A percentile compares a stretch with the other conserved stretches of the same genome.
These are phyloP conservation scores for Pygoscelis adeliae DNA, from an alignment of 2,113 vertebrate species.

Conservation along the genomic window DNA sequence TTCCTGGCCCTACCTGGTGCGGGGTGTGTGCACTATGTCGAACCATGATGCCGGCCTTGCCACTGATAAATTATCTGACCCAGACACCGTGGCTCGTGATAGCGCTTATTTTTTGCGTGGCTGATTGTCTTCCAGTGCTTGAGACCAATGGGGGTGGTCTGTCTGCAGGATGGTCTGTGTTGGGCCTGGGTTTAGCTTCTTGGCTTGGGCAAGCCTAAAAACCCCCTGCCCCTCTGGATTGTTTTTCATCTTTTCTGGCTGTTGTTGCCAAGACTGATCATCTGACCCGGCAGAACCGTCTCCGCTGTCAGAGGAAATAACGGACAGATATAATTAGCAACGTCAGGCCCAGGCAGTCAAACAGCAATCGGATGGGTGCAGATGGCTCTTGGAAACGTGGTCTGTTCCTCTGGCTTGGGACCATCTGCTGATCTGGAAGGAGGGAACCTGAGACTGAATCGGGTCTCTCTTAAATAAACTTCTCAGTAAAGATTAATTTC, in stretches of 20 bases:
- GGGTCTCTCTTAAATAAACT: not conserved
- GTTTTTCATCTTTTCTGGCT: not conserved
- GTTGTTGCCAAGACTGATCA: not conserved
- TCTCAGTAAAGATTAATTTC: not conserved
- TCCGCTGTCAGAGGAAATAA: not conserved
- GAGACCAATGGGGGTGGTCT: not conserved
- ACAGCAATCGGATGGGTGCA: not conserved
- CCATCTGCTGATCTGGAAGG: not conserved
- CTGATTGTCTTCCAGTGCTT: not conserved
- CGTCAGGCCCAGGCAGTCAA: not conserved
- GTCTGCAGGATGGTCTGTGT: not conserved
- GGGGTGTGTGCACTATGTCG: not conserved
- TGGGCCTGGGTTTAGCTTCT: not conserved
- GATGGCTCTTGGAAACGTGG: slow-evolving; percentile 1
- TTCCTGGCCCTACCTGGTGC: not conserved
- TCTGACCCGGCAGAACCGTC: not conserved
- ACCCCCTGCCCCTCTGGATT: not conserved
- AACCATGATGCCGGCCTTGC: accelerated
- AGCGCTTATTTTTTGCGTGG: not conserved
- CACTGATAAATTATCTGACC: not conserved
- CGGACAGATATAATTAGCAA: not conserved
- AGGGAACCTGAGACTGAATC: not conserved
- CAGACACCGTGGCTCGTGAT: not conserved
- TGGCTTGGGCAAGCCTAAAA: not conserved
- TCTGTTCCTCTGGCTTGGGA: slow-evolving; percentile 3